A percentile compares a stretch with the other conserved stretches of the same genome.
Conservation (phyloP, 1,140 invertebrate species). For the Mycetomoellerius zeteki region DNA sequence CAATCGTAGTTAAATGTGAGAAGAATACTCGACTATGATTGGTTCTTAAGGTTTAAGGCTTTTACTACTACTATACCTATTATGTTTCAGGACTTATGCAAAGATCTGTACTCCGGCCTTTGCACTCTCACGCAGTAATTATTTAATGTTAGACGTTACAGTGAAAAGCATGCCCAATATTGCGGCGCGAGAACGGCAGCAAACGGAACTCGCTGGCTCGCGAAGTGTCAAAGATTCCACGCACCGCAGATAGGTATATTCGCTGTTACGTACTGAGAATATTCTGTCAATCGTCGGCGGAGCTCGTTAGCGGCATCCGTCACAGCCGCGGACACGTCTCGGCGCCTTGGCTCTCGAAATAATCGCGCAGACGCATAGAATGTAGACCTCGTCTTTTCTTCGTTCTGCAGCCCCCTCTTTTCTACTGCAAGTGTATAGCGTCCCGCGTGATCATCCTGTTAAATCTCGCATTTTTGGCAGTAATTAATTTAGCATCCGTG, state of each 20-base stretch:
- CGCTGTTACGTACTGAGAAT: slow-evolving; percentile 79
- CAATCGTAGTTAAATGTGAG: no score
- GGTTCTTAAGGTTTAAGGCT: no score
- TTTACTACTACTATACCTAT: no score
- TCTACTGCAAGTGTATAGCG: not conserved
- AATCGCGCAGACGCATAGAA: slow-evolving; percentile 75
- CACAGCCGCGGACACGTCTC: slow-evolving; percentile 69
- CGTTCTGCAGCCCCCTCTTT: slow-evolving; percentile 4
- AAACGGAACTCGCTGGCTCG: not conserved
- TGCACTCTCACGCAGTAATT: not conserved
- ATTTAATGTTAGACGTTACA: not conserved
- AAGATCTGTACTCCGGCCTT: no score
- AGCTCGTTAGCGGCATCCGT: slow-evolving; percentile 82
- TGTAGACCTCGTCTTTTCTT: slow-evolving; percentile 50
- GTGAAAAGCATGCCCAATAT: not conserved
- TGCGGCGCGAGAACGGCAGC: not conserved
- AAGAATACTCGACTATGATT: no score
- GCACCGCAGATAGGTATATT: slow-evolving; percentile 34
- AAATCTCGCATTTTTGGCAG: not conserved
- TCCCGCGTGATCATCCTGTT: not conserved
- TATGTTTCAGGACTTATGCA: no score
- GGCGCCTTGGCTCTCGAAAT: slow-evolving; percentile 80
- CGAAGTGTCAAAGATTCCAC: slow-evolving; percentile 55
- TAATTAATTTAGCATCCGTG: not conserved
- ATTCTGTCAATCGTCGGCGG: slow-evolving; percentile 83